Conservation (phyloP, 1,140 invertebrate genomes). For the Daktulosphaira vitifoliae region DNA sequence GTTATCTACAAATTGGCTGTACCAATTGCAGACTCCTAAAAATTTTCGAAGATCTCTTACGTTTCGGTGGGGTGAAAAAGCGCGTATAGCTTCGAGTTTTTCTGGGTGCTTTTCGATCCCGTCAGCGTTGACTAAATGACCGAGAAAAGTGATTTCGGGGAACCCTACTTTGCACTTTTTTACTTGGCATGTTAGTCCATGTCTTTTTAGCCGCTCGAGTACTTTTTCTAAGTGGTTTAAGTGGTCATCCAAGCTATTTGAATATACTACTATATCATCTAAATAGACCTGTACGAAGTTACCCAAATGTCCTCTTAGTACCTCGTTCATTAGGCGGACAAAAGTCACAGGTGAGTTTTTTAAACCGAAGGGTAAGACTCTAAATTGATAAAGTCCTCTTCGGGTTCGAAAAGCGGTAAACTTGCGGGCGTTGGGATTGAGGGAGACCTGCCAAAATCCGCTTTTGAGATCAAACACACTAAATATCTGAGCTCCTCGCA, state of each 20-base stretch:
- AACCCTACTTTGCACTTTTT: too few species aligned
- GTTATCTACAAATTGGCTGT: too few species aligned
- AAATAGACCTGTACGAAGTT: constrained; percentile 8
- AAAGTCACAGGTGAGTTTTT: constrained; percentile 44
- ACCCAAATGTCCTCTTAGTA: constrained; percentile 37
- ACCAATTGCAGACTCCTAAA: too few species aligned
- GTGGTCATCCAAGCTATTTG: not conserved
- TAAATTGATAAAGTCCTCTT: constrained; percentile 39
- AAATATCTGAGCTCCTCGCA: constrained; percentile 40
- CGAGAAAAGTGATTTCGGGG: too few species aligned
- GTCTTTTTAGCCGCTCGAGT: too few species aligned
- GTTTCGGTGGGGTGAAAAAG: too few species aligned
- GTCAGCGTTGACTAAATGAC: too few species aligned
- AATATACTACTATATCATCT: constrained; percentile 4
- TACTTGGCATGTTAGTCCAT: too few species aligned
- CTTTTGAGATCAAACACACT: constrained; percentile 45
- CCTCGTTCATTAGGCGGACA: constrained; percentile 42
- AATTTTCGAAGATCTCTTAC: too few species aligned
- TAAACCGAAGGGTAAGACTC: constrained; percentile 45
- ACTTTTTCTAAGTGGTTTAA: not conserved
- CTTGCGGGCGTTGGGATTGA: constrained; percentile 42
- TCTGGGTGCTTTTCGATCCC: too few species aligned
- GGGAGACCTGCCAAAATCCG: constrained; percentile 49
- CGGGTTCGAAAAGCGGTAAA: constrained; percentile 47
- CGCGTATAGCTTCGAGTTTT: too few species aligned